These are phyloP conservation scores for Uromys caudimaculatus DNA, from an alignment of 2,797 vertebrate genomes.

Conservation along the genomic window DNA sequence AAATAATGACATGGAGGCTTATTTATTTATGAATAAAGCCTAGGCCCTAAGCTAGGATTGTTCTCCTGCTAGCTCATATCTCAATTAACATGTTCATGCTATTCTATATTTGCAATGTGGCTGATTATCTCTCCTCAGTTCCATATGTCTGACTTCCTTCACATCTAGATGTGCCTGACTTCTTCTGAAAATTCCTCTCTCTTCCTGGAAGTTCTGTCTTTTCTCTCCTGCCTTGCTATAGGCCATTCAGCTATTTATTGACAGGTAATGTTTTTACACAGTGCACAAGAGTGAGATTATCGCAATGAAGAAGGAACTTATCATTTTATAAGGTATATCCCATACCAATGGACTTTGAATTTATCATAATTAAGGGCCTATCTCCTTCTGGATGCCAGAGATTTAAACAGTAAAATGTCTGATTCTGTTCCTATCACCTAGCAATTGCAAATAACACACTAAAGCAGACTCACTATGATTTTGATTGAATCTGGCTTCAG, in stretches of 20 bases:
- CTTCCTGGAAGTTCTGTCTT: too few species aligned
- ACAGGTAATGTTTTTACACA: too few species aligned
- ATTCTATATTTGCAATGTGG: not conserved
- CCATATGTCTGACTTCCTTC: too few species aligned
- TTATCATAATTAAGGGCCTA: not conserved
- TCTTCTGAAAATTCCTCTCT: too few species aligned
- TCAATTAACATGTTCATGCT: not conserved
- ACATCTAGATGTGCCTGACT: too few species aligned
- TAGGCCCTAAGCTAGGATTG: not conserved
- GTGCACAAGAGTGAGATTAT: too few species aligned
- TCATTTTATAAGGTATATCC: not conserved
- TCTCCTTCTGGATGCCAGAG: too few species aligned
- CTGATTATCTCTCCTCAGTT: too few species aligned
- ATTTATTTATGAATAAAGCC: not conserved
- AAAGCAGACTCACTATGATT: not conserved
- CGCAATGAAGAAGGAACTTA: not conserved
- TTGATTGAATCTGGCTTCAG: not conserved
- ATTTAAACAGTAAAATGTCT: not conserved
- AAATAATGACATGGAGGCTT: not conserved
- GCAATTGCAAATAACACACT: not conserved
- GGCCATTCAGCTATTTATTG: too few species aligned
- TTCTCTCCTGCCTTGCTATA: too few species aligned
- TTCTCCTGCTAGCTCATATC: not conserved
- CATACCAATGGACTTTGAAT: not conserved
- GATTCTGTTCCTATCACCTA: not conserved